A percentile compares a stretch with the other conserved stretches of the same genome.
These are phyloP conservation scores for Brotogeris chrysoptera DNA, from an alignment of 2,797 vertebrate genomes.

Conservation along the genomic window DNA sequence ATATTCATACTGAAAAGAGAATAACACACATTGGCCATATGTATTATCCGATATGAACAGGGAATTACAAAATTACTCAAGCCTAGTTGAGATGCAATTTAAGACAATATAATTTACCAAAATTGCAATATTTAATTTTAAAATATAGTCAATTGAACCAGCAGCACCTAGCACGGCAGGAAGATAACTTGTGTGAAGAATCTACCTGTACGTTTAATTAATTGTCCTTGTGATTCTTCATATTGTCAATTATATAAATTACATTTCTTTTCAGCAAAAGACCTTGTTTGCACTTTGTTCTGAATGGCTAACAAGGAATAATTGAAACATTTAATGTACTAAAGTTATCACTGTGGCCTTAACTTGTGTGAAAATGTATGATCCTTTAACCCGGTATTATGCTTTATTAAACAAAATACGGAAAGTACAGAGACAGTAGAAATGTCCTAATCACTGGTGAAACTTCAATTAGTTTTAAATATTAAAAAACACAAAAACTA, in stretches of 20 bases:
- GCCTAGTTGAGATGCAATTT: background rate
- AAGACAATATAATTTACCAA: background rate
- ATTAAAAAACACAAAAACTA: background rate
- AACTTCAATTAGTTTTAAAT: background rate
- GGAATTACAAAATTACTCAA: background rate
- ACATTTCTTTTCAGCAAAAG: background rate
- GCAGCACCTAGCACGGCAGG: background rate
- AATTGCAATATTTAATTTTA: background rate
- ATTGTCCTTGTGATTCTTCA: background rate
- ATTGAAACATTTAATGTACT: background rate
- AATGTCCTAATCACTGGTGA: background rate
- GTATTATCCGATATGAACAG: background rate
- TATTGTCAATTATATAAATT: background rate
- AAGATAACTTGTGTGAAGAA: background rate
- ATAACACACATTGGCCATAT: background rate
- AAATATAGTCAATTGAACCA: background rate
- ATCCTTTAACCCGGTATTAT: background rate
- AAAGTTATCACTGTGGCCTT: background rate
- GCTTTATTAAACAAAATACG: background rate
- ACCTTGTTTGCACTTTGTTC: background rate
- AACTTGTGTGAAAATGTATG: background rate
- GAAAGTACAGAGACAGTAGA: background rate
- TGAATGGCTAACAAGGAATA: background rate
- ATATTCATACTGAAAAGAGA: background rate
- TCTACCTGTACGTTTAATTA: background rate